Evolutionary conservation across 1,140 invertebrate species (phyloP).

Genomic region (Drosophila chauvacae): DNA sequence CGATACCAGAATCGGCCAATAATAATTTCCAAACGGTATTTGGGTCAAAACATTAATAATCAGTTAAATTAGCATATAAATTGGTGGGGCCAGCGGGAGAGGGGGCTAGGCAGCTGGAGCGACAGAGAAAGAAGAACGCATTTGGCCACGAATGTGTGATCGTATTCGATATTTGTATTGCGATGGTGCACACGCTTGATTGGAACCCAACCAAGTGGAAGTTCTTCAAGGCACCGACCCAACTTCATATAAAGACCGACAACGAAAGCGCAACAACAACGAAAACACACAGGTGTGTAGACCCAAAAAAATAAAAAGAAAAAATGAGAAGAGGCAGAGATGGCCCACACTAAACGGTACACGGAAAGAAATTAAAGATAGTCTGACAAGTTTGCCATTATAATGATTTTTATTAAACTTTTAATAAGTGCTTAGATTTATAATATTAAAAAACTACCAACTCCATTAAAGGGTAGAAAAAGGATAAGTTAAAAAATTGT

Average conservation of each 20-base stretch:
- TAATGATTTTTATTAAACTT: neutral
- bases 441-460: neutral
- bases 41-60: slow-evolving; percentile 84
- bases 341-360: slow-evolving; percentile 33
- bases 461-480: too few species aligned
- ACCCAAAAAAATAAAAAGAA: slow-evolving; percentile 38
- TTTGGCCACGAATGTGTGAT: slow-evolving; percentile 49
- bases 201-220: slow-evolving; percentile 44
- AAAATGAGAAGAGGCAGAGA: slow-evolving; percentile 37
- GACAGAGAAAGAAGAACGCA: slow-evolving; percentile 19
- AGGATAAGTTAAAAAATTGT: too few species aligned
- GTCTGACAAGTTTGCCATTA: neutral
- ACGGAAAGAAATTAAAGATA: slow-evolving; percentile 8
- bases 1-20: slow-evolving; percentile 76
- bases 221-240: slow-evolving; percentile 35
- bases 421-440: neutral
- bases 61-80: slow-evolving; percentile 84
- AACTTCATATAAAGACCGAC: slow-evolving; percentile 49
- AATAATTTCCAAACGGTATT: slow-evolving; percentile 80
- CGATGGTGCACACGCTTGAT: slow-evolving; percentile 53
- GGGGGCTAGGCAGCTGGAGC: neutral
- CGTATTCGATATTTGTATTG: slow-evolving; percentile 48
- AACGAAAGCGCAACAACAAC: slow-evolving; percentile 67
- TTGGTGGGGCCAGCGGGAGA: slow-evolving; percentile 61
- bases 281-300: slow-evolving; percentile 68